Evolutionary conservation across 2,113 vertebrate genomes (phyloP).

Genomic region (Coptodon rendalli): DNA sequence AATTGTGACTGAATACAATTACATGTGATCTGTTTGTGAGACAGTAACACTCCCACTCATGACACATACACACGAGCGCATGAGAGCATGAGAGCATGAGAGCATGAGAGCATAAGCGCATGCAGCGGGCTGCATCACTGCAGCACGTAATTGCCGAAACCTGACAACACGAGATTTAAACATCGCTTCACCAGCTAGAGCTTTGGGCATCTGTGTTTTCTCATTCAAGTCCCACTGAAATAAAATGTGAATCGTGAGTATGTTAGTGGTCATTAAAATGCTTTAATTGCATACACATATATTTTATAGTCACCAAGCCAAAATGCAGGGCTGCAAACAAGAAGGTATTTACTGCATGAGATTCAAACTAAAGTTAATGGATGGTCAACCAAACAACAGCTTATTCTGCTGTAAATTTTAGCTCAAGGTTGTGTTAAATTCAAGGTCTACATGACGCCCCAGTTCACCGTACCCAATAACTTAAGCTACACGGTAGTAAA

Average conservation of each 20-base stretch:
- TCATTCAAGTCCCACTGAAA: not conserved
- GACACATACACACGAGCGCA: not conserved
- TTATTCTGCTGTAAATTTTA: not conserved
- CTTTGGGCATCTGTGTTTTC: not conserved
- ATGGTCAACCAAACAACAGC: not conserved
- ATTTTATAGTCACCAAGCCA: not conserved
- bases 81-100: not conserved
- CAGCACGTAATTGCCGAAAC: not conserved
- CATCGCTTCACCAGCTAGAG: constrained; percentile 13
- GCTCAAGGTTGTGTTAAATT: not conserved
- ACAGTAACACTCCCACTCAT: not conserved
- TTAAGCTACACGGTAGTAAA: not conserved
- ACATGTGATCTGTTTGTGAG: not conserved
- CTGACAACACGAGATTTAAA: constrained; percentile 20
- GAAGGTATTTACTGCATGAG: not conserved
- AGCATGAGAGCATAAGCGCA: not conserved
- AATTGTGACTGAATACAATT: not conserved
- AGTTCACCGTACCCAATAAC: not conserved
- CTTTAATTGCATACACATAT: accelerated
- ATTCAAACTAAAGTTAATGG: not conserved
- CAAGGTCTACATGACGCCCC: not conserved
- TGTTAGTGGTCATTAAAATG: not conserved
- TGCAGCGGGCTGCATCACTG: not conserved
- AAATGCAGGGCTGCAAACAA: not conserved
- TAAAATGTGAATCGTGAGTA: accelerated